phyloP scores from a whole-genome alignment of 2,888 invertebrate species.

The Autographa gamma region DNA sequence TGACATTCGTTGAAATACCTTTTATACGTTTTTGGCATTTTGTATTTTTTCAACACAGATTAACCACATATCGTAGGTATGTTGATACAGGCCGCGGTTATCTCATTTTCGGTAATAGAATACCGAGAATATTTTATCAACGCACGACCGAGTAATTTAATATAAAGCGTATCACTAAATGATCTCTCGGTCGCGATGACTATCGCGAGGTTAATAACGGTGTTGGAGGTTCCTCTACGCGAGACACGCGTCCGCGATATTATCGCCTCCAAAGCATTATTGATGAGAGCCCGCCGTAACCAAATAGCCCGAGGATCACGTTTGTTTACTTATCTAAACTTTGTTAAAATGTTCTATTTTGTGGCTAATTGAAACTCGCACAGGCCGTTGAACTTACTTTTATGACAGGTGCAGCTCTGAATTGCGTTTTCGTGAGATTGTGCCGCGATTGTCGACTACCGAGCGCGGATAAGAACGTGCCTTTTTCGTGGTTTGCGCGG shows the following conservation, averaged over 20 bases:
- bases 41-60: slow-evolving; percentile 43
- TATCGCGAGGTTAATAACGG: slow-evolving; percentile 87
- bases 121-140: slow-evolving; percentile 87
- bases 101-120: slow-evolving; percentile 88
- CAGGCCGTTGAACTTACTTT: slow-evolving; percentile 76
- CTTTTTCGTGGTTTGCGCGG: slow-evolving; percentile 68
- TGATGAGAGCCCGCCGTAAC: slow-evolving; percentile 85
- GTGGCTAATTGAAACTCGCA: slow-evolving; percentile 81
- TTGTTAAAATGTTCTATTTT: slow-evolving; percentile 78
- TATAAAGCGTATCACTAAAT: slow-evolving; percentile 89
- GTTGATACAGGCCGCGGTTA: slow-evolving; percentile 81
- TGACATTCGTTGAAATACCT: slow-evolving; percentile 62
- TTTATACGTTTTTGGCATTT: slow-evolving; percentile 49
- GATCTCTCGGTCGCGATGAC: slow-evolving; percentile 85
- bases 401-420: slow-evolving; percentile 85
- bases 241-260: slow-evolving; percentile 86
- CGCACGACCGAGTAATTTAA: slow-evolving; percentile 89
- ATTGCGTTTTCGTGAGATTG: slow-evolving; percentile 88
- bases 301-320: slow-evolving; percentile 87
- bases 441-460: slow-evolving; percentile 80
- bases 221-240: slow-evolving; percentile 84
- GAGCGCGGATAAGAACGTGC: slow-evolving; percentile 76
- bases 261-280: slow-evolving; percentile 86
- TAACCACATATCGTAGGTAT: slow-evolving; percentile 62
- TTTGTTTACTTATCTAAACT: slow-evolving; percentile 85